Evolutionary conservation across 2,113 vertebrate species (phyloP), one percentile per base, ranked within the genome.

Genomic region (Nibea coibor): DNA sequence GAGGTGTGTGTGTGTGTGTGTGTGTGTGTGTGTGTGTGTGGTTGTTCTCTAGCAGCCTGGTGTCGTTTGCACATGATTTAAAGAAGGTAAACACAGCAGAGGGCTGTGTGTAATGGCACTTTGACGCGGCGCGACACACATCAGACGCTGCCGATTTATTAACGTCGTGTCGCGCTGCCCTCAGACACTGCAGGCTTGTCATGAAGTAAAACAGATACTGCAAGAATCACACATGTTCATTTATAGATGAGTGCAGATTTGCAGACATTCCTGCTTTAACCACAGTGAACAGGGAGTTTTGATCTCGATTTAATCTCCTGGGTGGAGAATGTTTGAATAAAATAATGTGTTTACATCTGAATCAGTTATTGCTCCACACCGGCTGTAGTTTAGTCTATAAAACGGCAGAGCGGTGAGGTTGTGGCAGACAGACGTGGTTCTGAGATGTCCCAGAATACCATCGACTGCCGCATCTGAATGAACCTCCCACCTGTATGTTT

Each of bases 1-100:
- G 24, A 56, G 54, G 11, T 56, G 54, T 56, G 54, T 56, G 54
- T 56, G 54, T 56, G 54, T 24, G 22, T 56, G 54, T 56, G 54
- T 24, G 22, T 56, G 54, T 56, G 54, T 24, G 11, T 56, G 54
- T 56, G 54, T 56, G 54, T 56, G 54, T 56, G 54, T 24, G 22
- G 54, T 58, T 17, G 0, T 11, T 59, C 24, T 59, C 22, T 8
- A 43, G n/a, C 51, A 42, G 14, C 67, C 35, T 12, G 35, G 51
- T 42, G 28, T 53, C 17, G 11, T 53, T 10, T 68, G 48, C 17
- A 53, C 4, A 14, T n/a, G 66, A 68, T 28, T 67, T 12, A 65
- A 63, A 22, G 35, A 63, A 43, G 61, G 19, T 15, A 31, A 39
- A 68, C 66, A 68, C 66, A 54, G 26, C 15, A 22, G 42, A 47